Conservation (phyloP, 1,140 invertebrate species). For the Drosophila varians region DNA sequence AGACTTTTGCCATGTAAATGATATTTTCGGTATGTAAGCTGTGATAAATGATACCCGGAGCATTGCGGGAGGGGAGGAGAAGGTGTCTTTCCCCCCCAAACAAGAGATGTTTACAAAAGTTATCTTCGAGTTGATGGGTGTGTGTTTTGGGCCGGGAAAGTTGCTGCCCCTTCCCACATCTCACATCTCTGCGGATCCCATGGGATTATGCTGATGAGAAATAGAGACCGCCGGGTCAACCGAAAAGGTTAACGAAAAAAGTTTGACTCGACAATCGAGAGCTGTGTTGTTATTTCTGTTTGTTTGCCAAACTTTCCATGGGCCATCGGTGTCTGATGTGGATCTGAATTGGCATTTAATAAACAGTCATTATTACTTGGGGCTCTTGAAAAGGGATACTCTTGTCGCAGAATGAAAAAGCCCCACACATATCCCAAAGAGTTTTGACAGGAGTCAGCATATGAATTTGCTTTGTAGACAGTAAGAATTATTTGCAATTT, state of each 20-base stretch:
- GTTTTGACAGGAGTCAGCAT: conserved; percentile 24
- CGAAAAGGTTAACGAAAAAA: conserved; percentile 55
- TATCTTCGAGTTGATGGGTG: conserved; percentile 30
- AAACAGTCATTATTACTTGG: conserved; percentile 52
- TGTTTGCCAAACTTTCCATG: conserved; percentile 44
- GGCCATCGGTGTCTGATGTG: conserved; percentile 22
- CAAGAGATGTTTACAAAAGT: conserved; percentile 38
- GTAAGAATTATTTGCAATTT: conserved; percentile 63
- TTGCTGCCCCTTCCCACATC: conserved; percentile 11
- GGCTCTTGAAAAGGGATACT: conserved; percentile 32
- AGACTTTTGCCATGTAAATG: conserved; percentile 69
- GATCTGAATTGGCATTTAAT: conserved; percentile 56
- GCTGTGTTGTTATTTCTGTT: conserved; percentile 41
- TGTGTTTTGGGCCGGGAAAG: conserved; percentile 43
- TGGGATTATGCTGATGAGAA: conserved; percentile 47
- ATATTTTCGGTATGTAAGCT: conserved; percentile 61
- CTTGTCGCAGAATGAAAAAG: conserved; percentile 10
- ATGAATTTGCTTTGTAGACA: conserved; percentile 32
- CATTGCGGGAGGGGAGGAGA: conserved; percentile 2
- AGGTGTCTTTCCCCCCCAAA: conserved; percentile 9
- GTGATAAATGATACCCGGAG: conserved; percentile 63
- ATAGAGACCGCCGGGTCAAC: conserved; percentile 27
- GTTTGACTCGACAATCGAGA: conserved; percentile 35
- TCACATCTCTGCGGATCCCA: conserved; percentile 6
- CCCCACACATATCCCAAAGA: background rate